Base-by-base conservation (phyloP, 92 coral and sea anemone genomes). In the Paramuricea clavata region DNA sequence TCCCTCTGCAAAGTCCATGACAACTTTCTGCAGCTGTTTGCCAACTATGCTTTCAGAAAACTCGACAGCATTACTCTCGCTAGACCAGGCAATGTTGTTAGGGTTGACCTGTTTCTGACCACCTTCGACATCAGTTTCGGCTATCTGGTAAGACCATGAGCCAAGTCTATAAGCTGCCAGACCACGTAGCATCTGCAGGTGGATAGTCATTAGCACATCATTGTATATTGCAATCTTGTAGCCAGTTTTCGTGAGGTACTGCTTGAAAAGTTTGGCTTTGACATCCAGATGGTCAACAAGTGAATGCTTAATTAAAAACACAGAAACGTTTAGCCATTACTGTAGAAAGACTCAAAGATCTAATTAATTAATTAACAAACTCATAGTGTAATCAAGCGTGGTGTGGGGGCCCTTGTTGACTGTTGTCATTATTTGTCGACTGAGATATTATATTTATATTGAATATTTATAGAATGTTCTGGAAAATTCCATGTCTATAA, bases 61-160 rank as follows among this genome's bases (percentile, higher is more conserved):
- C 74, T 90, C 90, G 9, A 88, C 30, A 64, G 90, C 88, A 62
- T 96, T 94, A 34, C 94, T 35, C 11, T 87, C 90, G 85, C 94
- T 96, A 12, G 89, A 83, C 99, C 99, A 96, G 5, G 99, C 98
- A 31, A 96, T 93, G 33, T 79, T 30, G 27, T 93, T 93, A 54
- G 91, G 94, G 26, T 91, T 90, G 7, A 89, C 88, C 13, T 78
- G 72, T 71, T 91, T 92, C 28, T 85, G 64, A n/a, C 94, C 89
- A 12, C 93, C 98, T 67, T 94, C 94, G 13, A 79, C 84, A 52
- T 96, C 88, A 19, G 96, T 93, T 77, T 96, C 99, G 73, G 65
- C 49, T 41, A 96, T 81, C 26, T 89, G 86, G 69, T 92, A 96
- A 54, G 93, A 92, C 99, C 99, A 96, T 0, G 92, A 89, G 11